Conservation (phyloP, 2,888 invertebrate species). For the Troglohyphantes excavatus region DNA sequence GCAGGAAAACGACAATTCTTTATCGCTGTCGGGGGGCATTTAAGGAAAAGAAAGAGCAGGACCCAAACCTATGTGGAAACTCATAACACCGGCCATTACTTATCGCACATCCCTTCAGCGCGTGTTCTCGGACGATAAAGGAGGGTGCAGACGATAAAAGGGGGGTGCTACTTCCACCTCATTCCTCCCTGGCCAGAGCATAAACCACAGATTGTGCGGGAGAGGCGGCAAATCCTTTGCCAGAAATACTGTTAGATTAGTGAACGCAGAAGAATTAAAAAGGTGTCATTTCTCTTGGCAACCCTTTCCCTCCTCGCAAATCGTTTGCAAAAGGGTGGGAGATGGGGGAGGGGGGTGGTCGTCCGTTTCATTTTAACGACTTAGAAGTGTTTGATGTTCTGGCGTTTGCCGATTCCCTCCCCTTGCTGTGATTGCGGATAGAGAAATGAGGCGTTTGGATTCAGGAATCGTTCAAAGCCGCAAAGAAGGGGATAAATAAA, state of each 20-base stretch:
- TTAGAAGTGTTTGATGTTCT: not conserved
- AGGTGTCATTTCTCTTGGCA: not conserved
- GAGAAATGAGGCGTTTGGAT: too few relatives aligned
- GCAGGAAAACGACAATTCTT: too few relatives aligned
- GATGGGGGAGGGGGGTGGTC: not conserved
- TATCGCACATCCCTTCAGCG: not conserved
- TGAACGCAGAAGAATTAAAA: not conserved
- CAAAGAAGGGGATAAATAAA: too few relatives aligned
- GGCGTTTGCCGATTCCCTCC: not conserved
- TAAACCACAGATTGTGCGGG: not conserved
- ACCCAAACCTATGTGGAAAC: too few relatives aligned
- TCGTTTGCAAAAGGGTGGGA: not conserved
- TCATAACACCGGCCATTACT: constrained; percentile 2
- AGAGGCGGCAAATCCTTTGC: not conserved
- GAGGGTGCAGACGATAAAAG: not conserved
- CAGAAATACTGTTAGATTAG: not conserved
- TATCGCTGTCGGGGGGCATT: too few relatives aligned
- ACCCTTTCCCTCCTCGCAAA: not conserved
- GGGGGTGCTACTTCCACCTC: not conserved
- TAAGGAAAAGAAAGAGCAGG: too few relatives aligned
- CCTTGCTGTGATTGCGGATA: not conserved
- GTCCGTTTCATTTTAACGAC: not conserved
- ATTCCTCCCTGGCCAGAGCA: not conserved
- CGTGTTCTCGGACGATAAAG: not conserved
- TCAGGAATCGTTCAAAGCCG: too few relatives aligned